phyloP scores from a whole-genome alignment of 2,113 vertebrate genomes.

The Lepus timidus region DNA sequence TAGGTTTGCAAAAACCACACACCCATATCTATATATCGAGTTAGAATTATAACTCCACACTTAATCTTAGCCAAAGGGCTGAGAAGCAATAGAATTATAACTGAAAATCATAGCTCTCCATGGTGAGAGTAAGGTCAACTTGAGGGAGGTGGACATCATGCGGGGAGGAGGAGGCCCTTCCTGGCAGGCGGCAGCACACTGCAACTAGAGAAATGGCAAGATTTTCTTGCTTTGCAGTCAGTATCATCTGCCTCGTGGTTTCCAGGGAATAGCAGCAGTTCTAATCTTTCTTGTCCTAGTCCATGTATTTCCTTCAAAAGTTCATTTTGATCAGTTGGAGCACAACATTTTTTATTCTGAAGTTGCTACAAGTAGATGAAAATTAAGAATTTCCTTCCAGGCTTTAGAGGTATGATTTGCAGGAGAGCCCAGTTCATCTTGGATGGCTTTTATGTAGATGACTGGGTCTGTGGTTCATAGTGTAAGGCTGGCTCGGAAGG shows the following conservation, averaged over 20 bases:
- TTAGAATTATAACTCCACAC: not conserved
- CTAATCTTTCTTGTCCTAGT: not conserved
- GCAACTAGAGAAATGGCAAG: not conserved
- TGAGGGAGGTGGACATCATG: not conserved
- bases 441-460: not conserved
- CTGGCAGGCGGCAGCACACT: not conserved
- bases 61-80: too few species aligned
- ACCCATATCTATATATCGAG: not conserved
- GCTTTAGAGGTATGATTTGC: not conserved
- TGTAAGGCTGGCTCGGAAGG: not conserved
- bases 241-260: not conserved
- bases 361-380: not conserved
- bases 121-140: not conserved
- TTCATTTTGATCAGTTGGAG: not conserved
- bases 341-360: not conserved
- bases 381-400: not conserved
- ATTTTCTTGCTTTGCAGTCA: not conserved
- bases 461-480: not conserved
- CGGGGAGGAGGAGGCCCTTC: not conserved
- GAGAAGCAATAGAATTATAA: too few species aligned
- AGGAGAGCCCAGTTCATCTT: not conserved
- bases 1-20: not conserved
- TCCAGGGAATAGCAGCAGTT: not conserved
- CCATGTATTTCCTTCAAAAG: not conserved
- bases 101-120: not conserved